Percentiles rank a stretch among this genome's conserved stretches.
Evolutionary conservation across 2,888 invertebrate species (phyloP).

Genomic region (Ectemnius cavifrons): DNA sequence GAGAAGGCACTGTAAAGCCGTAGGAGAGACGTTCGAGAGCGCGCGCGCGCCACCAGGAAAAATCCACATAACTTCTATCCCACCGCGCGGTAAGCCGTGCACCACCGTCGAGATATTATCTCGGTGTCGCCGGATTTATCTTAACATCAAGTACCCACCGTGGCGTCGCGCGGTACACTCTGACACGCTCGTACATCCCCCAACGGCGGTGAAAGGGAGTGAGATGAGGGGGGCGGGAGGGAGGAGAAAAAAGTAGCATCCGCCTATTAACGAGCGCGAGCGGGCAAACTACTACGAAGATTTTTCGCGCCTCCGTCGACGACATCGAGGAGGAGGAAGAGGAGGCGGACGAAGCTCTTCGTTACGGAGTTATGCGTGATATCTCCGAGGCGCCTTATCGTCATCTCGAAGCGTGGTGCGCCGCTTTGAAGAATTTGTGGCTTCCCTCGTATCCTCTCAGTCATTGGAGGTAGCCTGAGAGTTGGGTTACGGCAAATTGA

Average conservation of each 20-base stretch:
- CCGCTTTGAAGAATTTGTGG: conserved; percentile 44
- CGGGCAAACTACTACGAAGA: conserved; percentile 34
- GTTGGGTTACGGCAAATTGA: conserved; percentile 30
- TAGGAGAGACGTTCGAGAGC: conserved; percentile 41
- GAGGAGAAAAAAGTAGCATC: conserved; percentile 32
- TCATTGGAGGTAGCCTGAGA: conserved; percentile 19
- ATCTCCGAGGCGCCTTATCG: conserved; percentile 52
- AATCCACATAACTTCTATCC: conserved; percentile 56
- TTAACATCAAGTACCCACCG: conserved; percentile 58
- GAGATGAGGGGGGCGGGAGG: background rate
- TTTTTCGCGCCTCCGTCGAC: conserved; percentile 49
- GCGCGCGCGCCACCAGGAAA: conserved; percentile 33
- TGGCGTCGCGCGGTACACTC: conserved; percentile 36
- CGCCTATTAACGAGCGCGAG: conserved; percentile 51
- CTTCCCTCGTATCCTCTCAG: conserved; percentile 26
- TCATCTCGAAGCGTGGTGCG: conserved; percentile 50
- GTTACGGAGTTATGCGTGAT: conserved; percentile 60
- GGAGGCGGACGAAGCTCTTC: conserved; percentile 35
- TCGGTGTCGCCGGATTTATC: conserved; percentile 61
- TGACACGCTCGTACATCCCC: conserved; percentile 15
- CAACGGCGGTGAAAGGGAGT: background rate
- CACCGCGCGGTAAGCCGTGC: background rate
- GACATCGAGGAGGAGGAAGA: background rate
- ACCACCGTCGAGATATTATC: conserved; percentile 54
- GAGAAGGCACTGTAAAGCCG: conserved; percentile 36